Base-by-base conservation (phyloP, 2,888 invertebrate species). In the Ellobium chinense region DNA sequence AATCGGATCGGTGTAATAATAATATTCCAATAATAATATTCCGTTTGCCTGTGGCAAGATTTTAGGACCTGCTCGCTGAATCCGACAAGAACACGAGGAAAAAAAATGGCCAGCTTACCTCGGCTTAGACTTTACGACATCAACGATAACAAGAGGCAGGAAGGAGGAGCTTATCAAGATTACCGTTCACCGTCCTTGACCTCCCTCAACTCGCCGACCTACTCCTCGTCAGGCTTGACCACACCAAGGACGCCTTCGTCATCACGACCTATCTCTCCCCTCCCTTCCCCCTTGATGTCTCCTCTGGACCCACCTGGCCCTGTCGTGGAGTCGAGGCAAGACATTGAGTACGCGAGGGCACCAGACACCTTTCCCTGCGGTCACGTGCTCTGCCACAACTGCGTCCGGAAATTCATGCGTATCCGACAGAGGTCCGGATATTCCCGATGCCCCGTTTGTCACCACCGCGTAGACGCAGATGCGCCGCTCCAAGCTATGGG, bases 281-380 rank as follows among this genome's bases (percentile, higher is more conserved):
- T 37, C 60, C 65, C 54, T 58, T 77, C 70, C 37, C 75, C 78
- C 21, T 58, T 62, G 9, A 69, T 74, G 24, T 75, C 78, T 9
- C 72, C 78, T 0, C 31, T 62, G 7, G 74, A 39, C 9, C 74
- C 79, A 9, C 60, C 78, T 14, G n/a, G n/a, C n/a, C 66, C 68
- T 36, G 76, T 56, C 46, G 80, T 85, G 18, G 76, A 78, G 46
- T 72, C 80, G 34, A 56, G 69, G n/a, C 76, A 78, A 3, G 74
- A 78, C 63, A 85, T 90, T 7, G 88, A 89, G 62, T 87, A 88
- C 63, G 85, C 88, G n/a, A 85, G 87, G 36, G 89, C 89, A 2
- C 90, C 91, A 24, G 91, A 91, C 80, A 90, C 89, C n/a, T 91
- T 91, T 65, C 89, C 91, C 18, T 91, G 91, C 76, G 90, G 90